These are phyloP conservation scores for Uloborus plumipes DNA, from an alignment of 2,888 invertebrate genomes.

Conservation along the genomic window DNA sequence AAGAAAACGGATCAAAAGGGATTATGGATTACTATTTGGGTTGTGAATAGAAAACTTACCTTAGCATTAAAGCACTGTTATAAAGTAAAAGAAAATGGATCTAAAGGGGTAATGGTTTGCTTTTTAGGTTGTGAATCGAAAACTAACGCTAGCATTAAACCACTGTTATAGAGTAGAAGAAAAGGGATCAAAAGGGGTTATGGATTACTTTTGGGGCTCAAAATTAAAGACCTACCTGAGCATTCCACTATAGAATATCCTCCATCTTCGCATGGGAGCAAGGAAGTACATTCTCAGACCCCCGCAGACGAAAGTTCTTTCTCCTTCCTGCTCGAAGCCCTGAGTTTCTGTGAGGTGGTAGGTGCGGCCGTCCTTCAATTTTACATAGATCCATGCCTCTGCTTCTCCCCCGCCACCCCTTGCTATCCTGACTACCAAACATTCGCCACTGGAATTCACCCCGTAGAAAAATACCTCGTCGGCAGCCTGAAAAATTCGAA, in stretches of 20 bases:
- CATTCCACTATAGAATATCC: conserved; percentile 59
- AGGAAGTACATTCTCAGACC: conserved; percentile 43
- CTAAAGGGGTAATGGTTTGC: too few species aligned
- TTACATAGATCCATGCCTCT: conserved; percentile 45
- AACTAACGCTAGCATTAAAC: conserved; percentile 40
- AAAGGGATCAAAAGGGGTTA: too few species aligned
- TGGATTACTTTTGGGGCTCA: too few species aligned
- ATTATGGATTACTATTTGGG: too few species aligned
- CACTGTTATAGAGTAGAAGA: conserved; percentile 55
- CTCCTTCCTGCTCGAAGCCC: conserved; percentile 11
- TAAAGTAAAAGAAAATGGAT: too few species aligned
- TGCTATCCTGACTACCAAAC: conserved; percentile 15
- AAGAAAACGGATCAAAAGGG: too few species aligned
- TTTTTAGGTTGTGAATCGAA: too few species aligned
- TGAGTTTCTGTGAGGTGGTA: conserved; percentile 16
- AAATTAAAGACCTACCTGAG: conserved; percentile 27
- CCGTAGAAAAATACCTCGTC: conserved; percentile 53
- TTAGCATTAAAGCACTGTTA: too few species aligned
- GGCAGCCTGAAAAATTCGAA: conserved; percentile 17
- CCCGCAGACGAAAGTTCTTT: conserved; percentile 31
- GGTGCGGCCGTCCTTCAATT: conserved; percentile 25
- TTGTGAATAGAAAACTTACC: too few species aligned
- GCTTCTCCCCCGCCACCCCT: conserved; percentile 15
- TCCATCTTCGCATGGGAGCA: conserved; percentile 56
- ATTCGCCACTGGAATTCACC: conserved; percentile 40